Evolutionary conservation across 2,113 vertebrate species (phyloP).

Genomic region (Odocoileus hemionus): DNA sequence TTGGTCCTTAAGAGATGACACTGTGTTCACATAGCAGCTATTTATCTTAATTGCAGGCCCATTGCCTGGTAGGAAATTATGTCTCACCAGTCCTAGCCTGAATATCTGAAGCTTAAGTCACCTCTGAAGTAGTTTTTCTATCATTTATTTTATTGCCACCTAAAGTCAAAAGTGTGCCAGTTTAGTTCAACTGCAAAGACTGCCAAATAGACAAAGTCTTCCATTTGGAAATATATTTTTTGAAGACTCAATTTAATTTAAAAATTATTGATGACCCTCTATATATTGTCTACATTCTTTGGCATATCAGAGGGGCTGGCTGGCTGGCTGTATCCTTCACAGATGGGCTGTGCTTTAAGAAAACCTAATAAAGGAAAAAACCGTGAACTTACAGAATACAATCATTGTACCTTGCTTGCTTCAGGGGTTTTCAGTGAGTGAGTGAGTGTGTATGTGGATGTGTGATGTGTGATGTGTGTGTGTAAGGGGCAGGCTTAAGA

Average conservation of each 20-base stretch:
- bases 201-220: conserved; percentile 22
- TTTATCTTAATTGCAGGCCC: conserved; percentile 19
- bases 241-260: conserved; percentile 55
- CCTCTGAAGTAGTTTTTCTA: conserved; percentile 26
- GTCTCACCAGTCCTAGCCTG: conserved; percentile 22
- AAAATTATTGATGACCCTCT: conserved; percentile 33
- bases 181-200: background rate
- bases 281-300: conserved; percentile 16
- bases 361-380: background rate
- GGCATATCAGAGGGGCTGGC: background rate
- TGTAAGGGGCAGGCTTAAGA: background rate
- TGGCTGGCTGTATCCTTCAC: background rate
- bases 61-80: background rate
- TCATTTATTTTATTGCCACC: conserved; percentile 48
- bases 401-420: background rate
- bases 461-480: background rate
- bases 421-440: background rate
- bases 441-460: background rate
- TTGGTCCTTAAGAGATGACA: background rate
- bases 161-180: conserved; percentile 18
- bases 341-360: background rate
- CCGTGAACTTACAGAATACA: background rate
- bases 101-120: background rate
- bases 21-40: background rate
- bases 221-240: conserved; percentile 16